phyloP scores from a whole-genome alignment of 2,888 invertebrate genomes.

The Conistra vaccinii region DNA sequence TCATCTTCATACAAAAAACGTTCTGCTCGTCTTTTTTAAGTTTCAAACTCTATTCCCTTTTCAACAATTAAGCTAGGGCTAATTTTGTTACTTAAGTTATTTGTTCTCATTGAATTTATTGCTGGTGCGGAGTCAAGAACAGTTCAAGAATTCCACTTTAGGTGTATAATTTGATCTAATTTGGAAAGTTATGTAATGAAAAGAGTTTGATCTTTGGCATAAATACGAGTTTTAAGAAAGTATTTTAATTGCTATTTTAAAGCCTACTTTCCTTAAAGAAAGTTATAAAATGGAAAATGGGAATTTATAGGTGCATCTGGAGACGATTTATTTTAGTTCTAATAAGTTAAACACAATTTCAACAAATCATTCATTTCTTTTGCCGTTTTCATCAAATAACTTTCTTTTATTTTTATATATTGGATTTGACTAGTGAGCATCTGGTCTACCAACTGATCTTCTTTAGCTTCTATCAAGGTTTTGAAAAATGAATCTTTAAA shows the following conservation, averaged over 20 bases:
- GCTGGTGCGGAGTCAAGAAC: conserved; percentile 77
- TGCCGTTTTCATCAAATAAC: background rate
- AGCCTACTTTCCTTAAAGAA: conserved; percentile 25
- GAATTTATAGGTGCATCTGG: conserved; percentile 1
- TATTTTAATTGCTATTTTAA: conserved; percentile 49
- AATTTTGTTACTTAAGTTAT: conserved; percentile 84
- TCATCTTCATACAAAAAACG: conserved; percentile 74
- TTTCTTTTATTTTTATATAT: no score
- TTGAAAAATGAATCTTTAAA: background rate
- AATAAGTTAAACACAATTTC: background rate
- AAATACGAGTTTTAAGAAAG: conserved; percentile 35
- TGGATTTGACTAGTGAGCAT: background rate
- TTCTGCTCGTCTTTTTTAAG: conserved; percentile 69
- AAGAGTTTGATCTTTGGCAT: conserved; percentile 57
- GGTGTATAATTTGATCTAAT: conserved; percentile 78
- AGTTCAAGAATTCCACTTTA: conserved; percentile 81
- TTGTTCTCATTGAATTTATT: conserved; percentile 86
- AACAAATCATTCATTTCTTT: background rate
- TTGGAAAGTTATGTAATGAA: conserved; percentile 64
- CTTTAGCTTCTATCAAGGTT: background rate
- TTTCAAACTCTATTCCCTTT: conserved; percentile 79
- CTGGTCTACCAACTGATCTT: background rate
- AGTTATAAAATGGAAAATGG: background rate
- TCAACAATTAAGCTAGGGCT: conserved; percentile 81
- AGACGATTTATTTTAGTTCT: background rate